phyloP scores from a whole-genome alignment of 2,888 invertebrate genomes.

The Hemaris fuciformis region DNA sequence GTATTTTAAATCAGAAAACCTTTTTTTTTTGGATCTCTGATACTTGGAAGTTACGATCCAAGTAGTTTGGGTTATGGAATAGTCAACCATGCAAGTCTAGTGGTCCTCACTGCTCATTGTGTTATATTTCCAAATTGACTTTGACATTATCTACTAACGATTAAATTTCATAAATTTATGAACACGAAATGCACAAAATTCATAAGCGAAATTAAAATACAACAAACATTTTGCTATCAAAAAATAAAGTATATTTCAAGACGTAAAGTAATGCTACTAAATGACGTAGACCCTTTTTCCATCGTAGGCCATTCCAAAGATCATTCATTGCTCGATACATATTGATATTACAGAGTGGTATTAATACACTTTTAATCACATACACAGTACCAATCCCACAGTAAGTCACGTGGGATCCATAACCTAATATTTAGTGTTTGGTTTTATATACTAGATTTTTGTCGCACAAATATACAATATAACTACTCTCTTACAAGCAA shows the following conservation, averaged over 20 bases:
- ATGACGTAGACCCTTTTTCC: conserved; percentile 18
- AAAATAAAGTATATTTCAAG: conserved; percentile 10
- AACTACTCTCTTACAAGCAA: too few species aligned
- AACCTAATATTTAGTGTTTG: too few species aligned
- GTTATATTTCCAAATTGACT: background rate
- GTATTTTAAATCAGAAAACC: too few species aligned
- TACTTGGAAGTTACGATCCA: too few species aligned
- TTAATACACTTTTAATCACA: too few species aligned
- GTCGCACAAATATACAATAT: too few species aligned
- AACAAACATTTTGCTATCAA: conserved; percentile 5
- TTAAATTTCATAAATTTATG: background rate
- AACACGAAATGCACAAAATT: background rate
- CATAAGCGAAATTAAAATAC: background rate
- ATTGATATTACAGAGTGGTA: too few species aligned
- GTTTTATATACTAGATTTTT: too few species aligned
- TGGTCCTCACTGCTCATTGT: background rate
- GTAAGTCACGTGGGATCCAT: too few species aligned
- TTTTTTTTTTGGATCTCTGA: too few species aligned
- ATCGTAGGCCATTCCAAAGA: conserved; percentile 23
- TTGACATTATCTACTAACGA: background rate
- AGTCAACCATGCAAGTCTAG: background rate
- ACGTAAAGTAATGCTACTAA: conserved; percentile 1
- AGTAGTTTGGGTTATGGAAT: too few species aligned
- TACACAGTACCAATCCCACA: too few species aligned
- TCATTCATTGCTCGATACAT: conserved; percentile 26